These are phyloP conservation scores for Drosophila sordidula DNA, from an alignment of 2,888 invertebrate species.

Conservation along the genomic window DNA sequence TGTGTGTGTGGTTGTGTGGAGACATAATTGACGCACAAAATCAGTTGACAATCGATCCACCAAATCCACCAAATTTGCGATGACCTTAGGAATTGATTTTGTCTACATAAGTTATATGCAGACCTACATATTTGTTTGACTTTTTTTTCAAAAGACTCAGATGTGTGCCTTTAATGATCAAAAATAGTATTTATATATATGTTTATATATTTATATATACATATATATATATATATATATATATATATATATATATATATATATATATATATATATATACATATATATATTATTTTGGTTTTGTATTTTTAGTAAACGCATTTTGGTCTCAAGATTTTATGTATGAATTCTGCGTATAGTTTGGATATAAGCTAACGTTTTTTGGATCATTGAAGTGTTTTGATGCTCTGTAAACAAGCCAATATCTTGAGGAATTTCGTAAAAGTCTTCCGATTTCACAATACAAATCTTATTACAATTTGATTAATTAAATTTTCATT, in stretches of 20 bases:
- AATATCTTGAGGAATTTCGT: constrained; percentile 29
- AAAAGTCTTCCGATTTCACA: constrained; percentile 64
- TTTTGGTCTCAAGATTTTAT: constrained; percentile 74
- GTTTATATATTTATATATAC: neutral
- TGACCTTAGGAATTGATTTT: neutral
- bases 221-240: constrained; percentile 7
- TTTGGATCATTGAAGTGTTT: constrained; percentile 16
- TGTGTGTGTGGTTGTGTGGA: constrained; percentile 16
- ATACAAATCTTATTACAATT: constrained; percentile 57
- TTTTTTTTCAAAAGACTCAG: constrained; percentile 7
- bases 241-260: constrained; percentile 14
- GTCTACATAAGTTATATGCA: neutral
- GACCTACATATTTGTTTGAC: neutral
- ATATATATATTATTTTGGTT: constrained; percentile 9
- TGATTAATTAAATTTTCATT: constrained; percentile 44
- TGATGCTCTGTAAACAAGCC: constrained; percentile 52
- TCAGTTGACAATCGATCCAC: constrained; percentile 28
- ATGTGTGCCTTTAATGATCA: constrained; percentile 19
- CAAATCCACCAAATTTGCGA: constrained; percentile 30
- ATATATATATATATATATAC: neutral
- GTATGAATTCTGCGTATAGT: constrained; percentile 51
- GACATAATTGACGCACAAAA: constrained; percentile 63
- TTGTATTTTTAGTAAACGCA: constrained; percentile 67
- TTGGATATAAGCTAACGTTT: constrained; percentile 36
- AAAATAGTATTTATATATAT: constrained; percentile 8